Conservation (phyloP, 2,797 vertebrate species). For the Cryptoblepharus egeriae region DNA sequence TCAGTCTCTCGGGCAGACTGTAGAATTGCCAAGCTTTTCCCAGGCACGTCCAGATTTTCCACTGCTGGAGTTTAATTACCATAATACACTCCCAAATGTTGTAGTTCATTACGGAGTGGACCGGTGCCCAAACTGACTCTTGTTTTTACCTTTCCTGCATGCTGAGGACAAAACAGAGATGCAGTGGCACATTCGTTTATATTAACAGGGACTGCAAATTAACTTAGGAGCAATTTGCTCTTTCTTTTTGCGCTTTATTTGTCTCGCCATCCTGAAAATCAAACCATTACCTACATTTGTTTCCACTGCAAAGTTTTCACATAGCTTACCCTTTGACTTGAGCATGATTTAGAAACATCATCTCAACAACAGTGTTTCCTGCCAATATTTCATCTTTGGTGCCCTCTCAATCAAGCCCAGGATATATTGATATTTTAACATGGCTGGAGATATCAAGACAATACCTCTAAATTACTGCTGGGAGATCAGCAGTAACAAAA, state of each 20-base stretch:
- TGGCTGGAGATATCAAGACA: neutral
- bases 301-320: conserved; percentile 1
- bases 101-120: conserved; percentile 12
- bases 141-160: neutral
- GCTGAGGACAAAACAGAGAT: neutral
- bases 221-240: neutral
- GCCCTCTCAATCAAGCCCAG: conserved; percentile 58
- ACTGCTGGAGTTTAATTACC: neutral
- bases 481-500: neutral
- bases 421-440: conserved; percentile 57
- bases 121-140: neutral
- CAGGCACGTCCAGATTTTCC: neutral
- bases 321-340: conserved; percentile 13
- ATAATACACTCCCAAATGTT: neutral
- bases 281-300: neutral
- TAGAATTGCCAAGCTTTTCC: neutral
- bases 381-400: conserved; percentile 57
- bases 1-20: neutral
- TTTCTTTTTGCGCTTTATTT: neutral
- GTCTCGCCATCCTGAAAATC: neutral
- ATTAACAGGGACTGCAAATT: neutral
- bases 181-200: neutral
- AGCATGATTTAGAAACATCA: conserved; percentile 21
- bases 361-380: conserved; percentile 33
- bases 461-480: conserved; percentile 23